These are phyloP conservation scores for Pseudotriccus pelzelni DNA, from an alignment of 2,797 vertebrate species.

Conservation along the genomic window DNA sequence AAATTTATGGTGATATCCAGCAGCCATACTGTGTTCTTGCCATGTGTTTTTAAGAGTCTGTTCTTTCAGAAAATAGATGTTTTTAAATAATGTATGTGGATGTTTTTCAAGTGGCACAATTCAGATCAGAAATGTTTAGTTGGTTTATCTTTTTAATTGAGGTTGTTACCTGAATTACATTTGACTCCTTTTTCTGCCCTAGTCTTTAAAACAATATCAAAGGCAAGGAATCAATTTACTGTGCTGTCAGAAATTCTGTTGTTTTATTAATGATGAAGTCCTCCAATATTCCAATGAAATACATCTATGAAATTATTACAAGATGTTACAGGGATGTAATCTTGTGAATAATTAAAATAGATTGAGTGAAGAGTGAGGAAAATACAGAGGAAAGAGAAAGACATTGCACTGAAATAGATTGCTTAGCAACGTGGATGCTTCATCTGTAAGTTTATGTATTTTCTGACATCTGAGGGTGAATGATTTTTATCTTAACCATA, in stretches of 20 bases:
- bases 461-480: neutral
- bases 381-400: neutral
- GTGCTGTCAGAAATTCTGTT: neutral
- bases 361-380: neutral
- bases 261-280: neutral
- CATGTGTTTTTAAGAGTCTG: neutral
- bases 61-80: neutral
- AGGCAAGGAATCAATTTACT: neutral
- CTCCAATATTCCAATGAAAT: neutral
- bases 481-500: neutral
- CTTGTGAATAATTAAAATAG: neutral
- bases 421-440: neutral
- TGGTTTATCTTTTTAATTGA: conserved; percentile 1
- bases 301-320: neutral
- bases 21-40: neutral
- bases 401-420: neutral
- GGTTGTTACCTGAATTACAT: neutral
- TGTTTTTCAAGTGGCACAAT: neutral
- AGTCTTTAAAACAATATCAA: neutral
- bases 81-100: neutral
- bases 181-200: neutral
- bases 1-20: neutral
- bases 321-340: neutral
- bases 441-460: neutral
- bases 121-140: neutral